Evolutionary conservation across 2,113 vertebrate species (phyloP).

Genomic region (Tetraodon nigroviridis): DNA sequence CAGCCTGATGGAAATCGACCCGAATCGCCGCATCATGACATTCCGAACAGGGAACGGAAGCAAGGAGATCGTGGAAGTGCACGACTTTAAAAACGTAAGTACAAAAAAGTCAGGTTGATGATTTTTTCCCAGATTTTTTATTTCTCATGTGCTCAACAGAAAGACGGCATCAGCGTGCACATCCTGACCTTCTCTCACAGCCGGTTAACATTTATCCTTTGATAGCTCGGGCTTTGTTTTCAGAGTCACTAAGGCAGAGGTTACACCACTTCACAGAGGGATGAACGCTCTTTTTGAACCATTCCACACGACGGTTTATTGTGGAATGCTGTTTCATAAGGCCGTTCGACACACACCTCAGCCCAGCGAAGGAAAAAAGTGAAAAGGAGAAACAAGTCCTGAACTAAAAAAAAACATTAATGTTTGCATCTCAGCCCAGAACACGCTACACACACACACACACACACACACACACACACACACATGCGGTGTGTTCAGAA

Average conservation of each 20-base stretch:
- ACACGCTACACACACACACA: too few species aligned
- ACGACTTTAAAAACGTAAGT: conserved; percentile 94
- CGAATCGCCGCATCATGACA: conserved; percentile 78
- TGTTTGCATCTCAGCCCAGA: conserved; percentile 15
- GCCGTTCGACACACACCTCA: conserved; percentile 41
- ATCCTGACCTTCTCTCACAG: background rate
- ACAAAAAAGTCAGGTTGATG: background rate
- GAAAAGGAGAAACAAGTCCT: conserved; percentile 25
- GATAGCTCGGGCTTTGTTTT: background rate
- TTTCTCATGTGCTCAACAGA: too few species aligned
- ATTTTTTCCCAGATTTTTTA: too few species aligned
- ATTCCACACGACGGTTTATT: conserved; percentile 40
- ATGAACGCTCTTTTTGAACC: conserved; percentile 39
- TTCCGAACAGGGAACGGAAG: conserved; percentile 86
- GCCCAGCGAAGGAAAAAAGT: conserved; percentile 11
- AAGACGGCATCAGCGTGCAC: background rate
- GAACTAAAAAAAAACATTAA: conserved; percentile 27
- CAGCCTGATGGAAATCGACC: conserved; percentile 89
- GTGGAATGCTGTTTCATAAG: conserved; percentile 45
- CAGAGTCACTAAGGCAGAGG: conserved; percentile 15
- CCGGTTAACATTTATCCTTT: background rate
- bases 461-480: too few species aligned
- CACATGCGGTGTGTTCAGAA: conserved; percentile 55
- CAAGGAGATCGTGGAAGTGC: conserved; percentile 88
- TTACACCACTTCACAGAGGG: conserved; percentile 47